phyloP scores from a whole-genome alignment of 2,888 invertebrate species.

The Pseudococcus longispinus region DNA sequence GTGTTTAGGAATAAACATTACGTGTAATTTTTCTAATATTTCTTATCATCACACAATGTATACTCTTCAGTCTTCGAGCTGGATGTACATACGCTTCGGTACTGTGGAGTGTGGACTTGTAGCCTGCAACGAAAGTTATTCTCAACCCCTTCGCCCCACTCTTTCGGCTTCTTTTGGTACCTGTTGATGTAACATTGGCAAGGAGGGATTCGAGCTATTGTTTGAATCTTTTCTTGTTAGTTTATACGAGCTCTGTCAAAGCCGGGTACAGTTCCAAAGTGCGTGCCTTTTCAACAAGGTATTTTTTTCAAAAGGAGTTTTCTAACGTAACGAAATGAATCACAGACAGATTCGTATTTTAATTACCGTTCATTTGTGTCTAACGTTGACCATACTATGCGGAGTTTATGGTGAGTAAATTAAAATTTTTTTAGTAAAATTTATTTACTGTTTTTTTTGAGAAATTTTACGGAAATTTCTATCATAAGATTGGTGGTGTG shows the following conservation, averaged over 20 bases:
- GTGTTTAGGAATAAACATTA: neutral
- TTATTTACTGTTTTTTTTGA: neutral
- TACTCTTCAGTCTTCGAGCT: neutral
- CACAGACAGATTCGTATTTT: slow-evolving; percentile 50
- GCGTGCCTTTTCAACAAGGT: slow-evolving; percentile 54
- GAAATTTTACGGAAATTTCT: neutral
- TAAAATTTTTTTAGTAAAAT: neutral
- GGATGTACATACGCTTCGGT: neutral
- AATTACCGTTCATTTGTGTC: slow-evolving; percentile 53
- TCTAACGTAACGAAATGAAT: slow-evolving; percentile 46
- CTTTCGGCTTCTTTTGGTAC: slow-evolving; percentile 37
- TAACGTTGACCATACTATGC: slow-evolving; percentile 46
- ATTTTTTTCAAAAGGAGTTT: neutral
- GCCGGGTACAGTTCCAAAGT: slow-evolving; percentile 53
- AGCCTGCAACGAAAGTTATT: slow-evolving; percentile 8
- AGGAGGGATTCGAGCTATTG: slow-evolving; percentile 53
- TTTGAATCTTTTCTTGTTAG: slow-evolving; percentile 51
- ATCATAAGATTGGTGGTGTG: neutral
- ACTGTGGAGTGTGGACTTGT: slow-evolving; percentile 14
- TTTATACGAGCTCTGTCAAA: slow-evolving; percentile 52
- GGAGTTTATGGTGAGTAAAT: slow-evolving; percentile 51
- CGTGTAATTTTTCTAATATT: neutral
- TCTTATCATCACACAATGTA: slow-evolving; percentile 45
- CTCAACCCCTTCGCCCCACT: slow-evolving; percentile 40
- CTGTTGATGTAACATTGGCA: slow-evolving; percentile 43